Conservation (phyloP, 2,113 vertebrate genomes). For the Sphaerodactylus townsendi region DNA sequence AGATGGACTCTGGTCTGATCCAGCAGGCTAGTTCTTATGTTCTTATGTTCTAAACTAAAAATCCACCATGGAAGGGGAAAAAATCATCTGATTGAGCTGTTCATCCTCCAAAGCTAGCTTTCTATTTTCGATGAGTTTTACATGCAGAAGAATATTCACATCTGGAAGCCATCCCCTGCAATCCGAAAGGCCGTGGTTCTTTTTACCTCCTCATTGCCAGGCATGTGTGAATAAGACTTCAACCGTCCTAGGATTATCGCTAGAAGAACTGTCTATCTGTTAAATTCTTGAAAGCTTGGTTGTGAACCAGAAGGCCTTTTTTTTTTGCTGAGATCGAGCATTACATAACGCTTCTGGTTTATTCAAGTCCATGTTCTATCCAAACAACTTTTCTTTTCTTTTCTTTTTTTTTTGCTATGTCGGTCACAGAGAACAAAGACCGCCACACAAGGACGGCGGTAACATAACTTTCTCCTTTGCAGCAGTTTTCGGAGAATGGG, state of each 20-base stretch:
- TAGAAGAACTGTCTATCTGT: neutral
- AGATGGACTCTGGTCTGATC: too few relatives aligned
- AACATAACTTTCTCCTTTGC: neutral
- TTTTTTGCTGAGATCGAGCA: neutral
- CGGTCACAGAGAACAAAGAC: neutral
- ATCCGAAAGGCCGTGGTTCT: too few relatives aligned
- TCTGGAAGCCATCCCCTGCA: too few relatives aligned
- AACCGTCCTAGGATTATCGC: neutral
- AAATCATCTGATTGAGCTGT: too few relatives aligned
- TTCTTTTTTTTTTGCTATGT: neutral
- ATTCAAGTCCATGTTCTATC: neutral
- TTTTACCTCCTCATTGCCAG: too few relatives aligned
- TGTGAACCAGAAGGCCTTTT: neutral
- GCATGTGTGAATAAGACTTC: too few relatives aligned
- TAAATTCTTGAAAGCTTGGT: neutral
- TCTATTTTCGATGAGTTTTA: too few relatives aligned
- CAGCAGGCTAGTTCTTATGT: too few relatives aligned
- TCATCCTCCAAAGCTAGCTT: too few relatives aligned
- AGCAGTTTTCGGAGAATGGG: neutral
- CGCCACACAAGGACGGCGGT: neutral
- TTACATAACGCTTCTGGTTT: neutral
- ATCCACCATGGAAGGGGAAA: too few relatives aligned
- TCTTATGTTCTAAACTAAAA: too few relatives aligned
- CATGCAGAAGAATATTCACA: too few relatives aligned
- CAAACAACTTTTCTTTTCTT: neutral